A percentile compares a stretch with the other conserved stretches of the same genome.
Evolutionary conservation across 2,888 invertebrate species (phyloP).

Genomic region (Andrena marginata): DNA sequence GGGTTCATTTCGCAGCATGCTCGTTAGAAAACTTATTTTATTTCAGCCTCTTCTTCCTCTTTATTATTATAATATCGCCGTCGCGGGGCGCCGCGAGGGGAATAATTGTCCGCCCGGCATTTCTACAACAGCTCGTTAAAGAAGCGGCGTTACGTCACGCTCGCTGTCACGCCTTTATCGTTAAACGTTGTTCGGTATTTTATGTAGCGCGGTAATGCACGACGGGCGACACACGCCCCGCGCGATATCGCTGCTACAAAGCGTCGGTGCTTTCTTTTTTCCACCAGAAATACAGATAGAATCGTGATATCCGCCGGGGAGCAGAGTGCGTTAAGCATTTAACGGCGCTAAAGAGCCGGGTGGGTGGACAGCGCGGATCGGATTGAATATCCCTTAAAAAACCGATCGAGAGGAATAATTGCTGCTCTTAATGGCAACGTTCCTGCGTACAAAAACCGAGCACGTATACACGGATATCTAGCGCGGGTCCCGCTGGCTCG

Average conservation of each 20-base stretch:
- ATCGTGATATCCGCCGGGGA: neutral
- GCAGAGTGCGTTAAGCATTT: neutral
- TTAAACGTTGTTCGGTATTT: neutral
- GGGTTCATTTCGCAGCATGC: neutral
- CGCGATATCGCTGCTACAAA: neutral
- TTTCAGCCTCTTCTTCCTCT: neutral
- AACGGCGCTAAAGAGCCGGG: neutral
- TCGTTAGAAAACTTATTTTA: neutral
- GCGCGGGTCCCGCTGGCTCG: too few relatives aligned
- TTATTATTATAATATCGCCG: neutral
- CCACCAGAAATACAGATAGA: neutral
- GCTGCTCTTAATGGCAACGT: neutral
- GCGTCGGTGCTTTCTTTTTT: neutral
- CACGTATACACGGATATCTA: too few relatives aligned
- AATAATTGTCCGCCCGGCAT: neutral
- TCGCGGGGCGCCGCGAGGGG: neutral
- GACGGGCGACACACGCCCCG: neutral
- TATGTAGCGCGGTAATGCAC: neutral
- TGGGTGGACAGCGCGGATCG: neutral
- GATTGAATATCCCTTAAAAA: neutral
- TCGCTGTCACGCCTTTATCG: neutral
- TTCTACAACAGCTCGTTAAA: constrained; percentile 1
- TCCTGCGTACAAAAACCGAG: too few relatives aligned
- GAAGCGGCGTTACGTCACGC: neutral
- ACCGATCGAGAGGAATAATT: neutral